Base-by-base conservation (phyloP, 2,888 invertebrate species). In the Parascotia fuliginaria region DNA sequence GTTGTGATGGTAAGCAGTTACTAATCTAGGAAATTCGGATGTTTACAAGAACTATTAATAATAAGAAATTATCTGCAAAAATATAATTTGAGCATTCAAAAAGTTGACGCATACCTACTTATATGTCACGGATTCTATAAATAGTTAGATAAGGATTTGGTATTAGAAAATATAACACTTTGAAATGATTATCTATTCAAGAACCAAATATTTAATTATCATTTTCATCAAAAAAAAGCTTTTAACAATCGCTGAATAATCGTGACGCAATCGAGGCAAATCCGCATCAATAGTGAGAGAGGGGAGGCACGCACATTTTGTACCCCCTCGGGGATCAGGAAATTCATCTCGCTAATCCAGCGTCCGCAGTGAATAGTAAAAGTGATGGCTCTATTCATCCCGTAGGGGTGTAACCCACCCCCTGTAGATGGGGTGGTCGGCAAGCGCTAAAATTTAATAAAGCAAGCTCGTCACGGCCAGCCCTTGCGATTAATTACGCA, bases 361-460 rank as follows among this genome's bases (percentile, higher is more conserved):
- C 76, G 77, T 75, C 78, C 76, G 79, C 72, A 70, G 86, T 87
- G 90, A 89, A 90, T 90, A 90, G 91, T 89, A 91, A 91, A 91
- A 91, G 89, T 91, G 91, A 90, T 85, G 87, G 88, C 77, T 83
- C 87, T 89, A 89, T 90, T 90, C 87, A 89, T 87, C 74, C 65
- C 51, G 60, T 60, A 71, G 75, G 75, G 70, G 70, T 52, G 47
- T 13, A 22, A 32, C 42, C 33, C 33, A 24, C 42, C 44, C 41
- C 43, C 22, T 31, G 55, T 32, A 53, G 60, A 46, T 42, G 41
- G 53, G 57, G 67, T 64, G 67, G 67, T 51, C 27, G 77, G 79
- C 80, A 82, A 84, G 90, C 90, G 91, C 91, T 90, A 91, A 91
- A 92, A 92, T 92, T 91, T 92, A 92, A 92, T 92, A 92, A 92